Base-by-base conservation (phyloP, 2,888 invertebrate species). In the Pseudoips prasinana region DNA sequence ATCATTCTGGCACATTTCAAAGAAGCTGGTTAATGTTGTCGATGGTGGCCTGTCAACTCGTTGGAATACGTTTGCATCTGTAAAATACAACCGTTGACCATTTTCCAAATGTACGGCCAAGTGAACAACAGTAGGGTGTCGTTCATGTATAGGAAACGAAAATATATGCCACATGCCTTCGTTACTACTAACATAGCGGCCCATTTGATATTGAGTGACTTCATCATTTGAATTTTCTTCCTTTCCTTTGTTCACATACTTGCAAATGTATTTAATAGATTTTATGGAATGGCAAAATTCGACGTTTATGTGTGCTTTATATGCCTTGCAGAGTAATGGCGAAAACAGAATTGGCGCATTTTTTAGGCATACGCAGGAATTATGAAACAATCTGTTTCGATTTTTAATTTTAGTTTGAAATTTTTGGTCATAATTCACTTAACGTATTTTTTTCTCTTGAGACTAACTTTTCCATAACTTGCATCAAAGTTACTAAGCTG, bases 21-120 rank as follows among this genome's bases (percentile, higher is more conserved):
- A 56, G 27, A 54, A 56, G n/a, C 41, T 43, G 25, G 37, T 46
- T 22, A 52, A 32, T 29, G 43, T 40, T 1, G 43, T 40, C 10
- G 25, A 30, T 29, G 33, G 29, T 28, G 38, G 36, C 24, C 10
- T 29, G 1, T n/a, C 18, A 19, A 14, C 36, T 20, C 24, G 3
- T 25, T 44, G 33, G 27, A 32, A 1, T 19, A 18, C 27, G 6
- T 30, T 43, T 14, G 25, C 10, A 4, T 8, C 17, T 25, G 29
- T 44, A 29, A 44, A 44, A 35, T 48, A 41, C 7, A 44, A 36
- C 9, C 39, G 19, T 37, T 44, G 20, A 20, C 20, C 20, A 20
- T 20, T 20, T 20, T 20, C n/a, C 20, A 20, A 20, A 20, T 20
- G 20, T 31, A 49, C 45, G 8, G 40, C 44, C 9, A 48, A 34